These are phyloP conservation scores for Priocnemis perturbator DNA, from an alignment of 2,888 invertebrate species.

Conservation along the genomic window DNA sequence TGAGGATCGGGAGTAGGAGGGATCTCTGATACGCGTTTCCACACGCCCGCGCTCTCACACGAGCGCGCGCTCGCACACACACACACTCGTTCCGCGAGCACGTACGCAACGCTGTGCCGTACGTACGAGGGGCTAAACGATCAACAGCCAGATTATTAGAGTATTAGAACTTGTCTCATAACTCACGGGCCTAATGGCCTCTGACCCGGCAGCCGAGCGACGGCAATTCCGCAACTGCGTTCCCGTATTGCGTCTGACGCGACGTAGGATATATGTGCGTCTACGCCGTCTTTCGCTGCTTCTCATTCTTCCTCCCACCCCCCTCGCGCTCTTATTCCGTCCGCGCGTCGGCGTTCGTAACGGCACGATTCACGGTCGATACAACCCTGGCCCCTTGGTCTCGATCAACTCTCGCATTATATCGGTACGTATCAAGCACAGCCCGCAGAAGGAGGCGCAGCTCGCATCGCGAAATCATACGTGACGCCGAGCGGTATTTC, in stretches of 20 bases:
- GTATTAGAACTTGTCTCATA: constrained; percentile 74
- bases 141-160: constrained; percentile 73
- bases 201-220: constrained; percentile 44
- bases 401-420: too few species aligned
- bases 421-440: too few species aligned
- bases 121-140: constrained; percentile 54
- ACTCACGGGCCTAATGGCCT: constrained; percentile 72
- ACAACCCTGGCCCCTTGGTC: too few species aligned
- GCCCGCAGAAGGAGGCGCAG: too few species aligned
- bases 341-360: too few species aligned
- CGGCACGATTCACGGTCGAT: not conserved
- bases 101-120: constrained; percentile 37
- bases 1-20: constrained; percentile 7
- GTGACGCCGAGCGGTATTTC: too few species aligned
- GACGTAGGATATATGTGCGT: constrained; percentile 53
- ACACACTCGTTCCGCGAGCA: constrained; percentile 37
- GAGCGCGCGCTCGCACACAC: constrained; percentile 11
- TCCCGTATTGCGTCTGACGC: constrained; percentile 69
- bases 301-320: constrained; percentile 4
- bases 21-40: constrained; percentile 14
- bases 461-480: too few species aligned
- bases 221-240: constrained; percentile 47
- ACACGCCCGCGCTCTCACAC: not conserved
- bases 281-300: constrained; percentile 12
- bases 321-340: not conserved